Percentiles rank a stretch among this genome's conserved stretches.
phyloP scores from a whole-genome alignment of 2,888 invertebrate genomes.

The Hetaerina titia region DNA sequence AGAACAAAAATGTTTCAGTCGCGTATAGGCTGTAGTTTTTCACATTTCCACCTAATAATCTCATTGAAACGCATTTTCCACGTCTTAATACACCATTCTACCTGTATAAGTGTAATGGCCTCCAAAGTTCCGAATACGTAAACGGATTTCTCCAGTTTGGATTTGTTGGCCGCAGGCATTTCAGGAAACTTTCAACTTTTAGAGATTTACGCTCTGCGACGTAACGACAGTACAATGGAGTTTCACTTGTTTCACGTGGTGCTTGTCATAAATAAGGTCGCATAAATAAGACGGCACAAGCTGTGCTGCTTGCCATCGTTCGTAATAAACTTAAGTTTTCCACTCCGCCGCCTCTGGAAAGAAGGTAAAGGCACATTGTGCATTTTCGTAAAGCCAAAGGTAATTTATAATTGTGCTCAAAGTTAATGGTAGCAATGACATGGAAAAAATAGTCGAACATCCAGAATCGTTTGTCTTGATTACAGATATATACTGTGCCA shows the following conservation, averaged over 20 bases:
- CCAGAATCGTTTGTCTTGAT: too few relatives aligned
- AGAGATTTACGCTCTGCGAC: neutral
- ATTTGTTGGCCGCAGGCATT: neutral
- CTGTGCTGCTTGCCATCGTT: neutral
- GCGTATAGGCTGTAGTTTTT: too few relatives aligned
- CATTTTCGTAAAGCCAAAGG: neutral
- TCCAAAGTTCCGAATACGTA: too few relatives aligned
- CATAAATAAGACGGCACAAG: neutral
- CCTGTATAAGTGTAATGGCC: too few relatives aligned
- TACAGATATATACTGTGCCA: too few relatives aligned
- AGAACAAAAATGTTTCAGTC: too few relatives aligned
- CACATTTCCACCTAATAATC: too few relatives aligned
- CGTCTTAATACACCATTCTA: too few relatives aligned
- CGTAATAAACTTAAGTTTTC: neutral
- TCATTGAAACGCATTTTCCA: too few relatives aligned
- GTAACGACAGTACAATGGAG: conserved; percentile 21
- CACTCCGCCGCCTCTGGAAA: neutral
- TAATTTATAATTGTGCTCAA: neutral
- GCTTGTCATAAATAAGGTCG: neutral
- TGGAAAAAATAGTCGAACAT: neutral
- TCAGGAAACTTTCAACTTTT: conserved; percentile 1
- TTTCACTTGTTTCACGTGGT: neutral
- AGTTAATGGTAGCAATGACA: neutral
- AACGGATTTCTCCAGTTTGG: neutral
- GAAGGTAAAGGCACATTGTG: neutral